phyloP scores from a whole-genome alignment of 2,888 invertebrate species.

The Caradrina kadenii region DNA sequence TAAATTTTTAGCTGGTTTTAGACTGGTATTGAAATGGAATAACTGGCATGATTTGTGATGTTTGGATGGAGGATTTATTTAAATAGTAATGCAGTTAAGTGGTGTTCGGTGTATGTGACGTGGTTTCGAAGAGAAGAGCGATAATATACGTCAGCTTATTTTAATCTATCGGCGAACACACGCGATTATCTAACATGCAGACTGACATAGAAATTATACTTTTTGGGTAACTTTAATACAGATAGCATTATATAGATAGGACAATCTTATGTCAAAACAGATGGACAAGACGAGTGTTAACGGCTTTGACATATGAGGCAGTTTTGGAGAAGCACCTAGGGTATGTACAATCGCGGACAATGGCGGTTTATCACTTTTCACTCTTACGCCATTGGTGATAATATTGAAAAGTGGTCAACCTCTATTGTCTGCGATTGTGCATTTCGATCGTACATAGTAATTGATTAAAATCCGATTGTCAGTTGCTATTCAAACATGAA shows the following conservation, averaged over 20 bases:
- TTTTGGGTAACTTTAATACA: neutral
- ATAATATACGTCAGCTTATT: conserved; percentile 72
- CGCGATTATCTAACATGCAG: conserved; percentile 40
- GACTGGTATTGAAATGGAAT: conserved; percentile 46
- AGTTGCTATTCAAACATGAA: neutral
- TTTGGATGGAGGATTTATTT: conserved; percentile 38
- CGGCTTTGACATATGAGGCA: neutral
- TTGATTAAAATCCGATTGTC: no score
- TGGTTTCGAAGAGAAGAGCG: conserved; percentile 52
- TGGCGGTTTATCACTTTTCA: no score
- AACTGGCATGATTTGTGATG: conserved; percentile 39
- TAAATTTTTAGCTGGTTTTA: conserved; percentile 54
- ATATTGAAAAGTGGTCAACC: no score
- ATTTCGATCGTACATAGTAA: no score
- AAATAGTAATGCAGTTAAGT: conserved; percentile 37
- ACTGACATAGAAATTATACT: neutral
- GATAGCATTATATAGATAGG: neutral
- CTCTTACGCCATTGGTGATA: no score
- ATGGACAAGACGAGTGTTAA: neutral
- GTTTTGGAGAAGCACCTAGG: neutral
- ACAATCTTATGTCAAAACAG: neutral
- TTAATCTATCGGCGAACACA: conserved; percentile 74
- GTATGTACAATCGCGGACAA: neutral
- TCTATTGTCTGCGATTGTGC: no score
- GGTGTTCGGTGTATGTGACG: conserved; percentile 63